Conservation (phyloP, 1,140 invertebrate genomes). For the Phortica variegata region DNA sequence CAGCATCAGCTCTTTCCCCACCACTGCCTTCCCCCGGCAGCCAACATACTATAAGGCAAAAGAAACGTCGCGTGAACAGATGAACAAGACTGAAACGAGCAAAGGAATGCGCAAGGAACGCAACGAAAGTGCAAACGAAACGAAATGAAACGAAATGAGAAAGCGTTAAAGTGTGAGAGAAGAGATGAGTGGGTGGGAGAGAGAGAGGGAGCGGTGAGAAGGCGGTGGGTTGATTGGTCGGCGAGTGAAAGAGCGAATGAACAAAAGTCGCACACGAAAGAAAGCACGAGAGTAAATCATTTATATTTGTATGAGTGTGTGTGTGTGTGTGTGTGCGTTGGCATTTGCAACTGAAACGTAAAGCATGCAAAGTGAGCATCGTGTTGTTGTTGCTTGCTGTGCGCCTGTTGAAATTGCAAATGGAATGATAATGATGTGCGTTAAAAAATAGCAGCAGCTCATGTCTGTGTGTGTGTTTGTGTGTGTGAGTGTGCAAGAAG, state of each 20-base stretch:
- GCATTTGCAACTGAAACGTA: not conserved
- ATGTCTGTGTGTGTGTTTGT: conserved; percentile 9
- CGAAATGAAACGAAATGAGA: too few species aligned
- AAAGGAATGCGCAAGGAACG: too few species aligned
- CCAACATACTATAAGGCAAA: too few species aligned
- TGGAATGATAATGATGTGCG: conserved; percentile 54
- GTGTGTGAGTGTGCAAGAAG: conserved; percentile 15
- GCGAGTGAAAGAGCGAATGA: too few species aligned
- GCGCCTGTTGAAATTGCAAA: conserved; percentile 50
- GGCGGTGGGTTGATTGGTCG: too few species aligned
- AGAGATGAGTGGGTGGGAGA: not conserved
- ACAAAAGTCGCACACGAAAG: too few species aligned
- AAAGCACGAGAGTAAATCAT: conserved; percentile 10
- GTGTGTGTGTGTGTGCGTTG: not conserved
- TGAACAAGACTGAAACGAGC: too few species aligned
- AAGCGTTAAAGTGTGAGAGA: conserved; percentile 6
- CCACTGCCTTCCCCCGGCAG: too few species aligned
- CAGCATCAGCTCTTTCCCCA: too few species aligned
- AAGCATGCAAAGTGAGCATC: too few species aligned
- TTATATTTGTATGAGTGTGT: conserved; percentile 1
- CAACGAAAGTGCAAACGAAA: too few species aligned
- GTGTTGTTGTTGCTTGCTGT: conserved; percentile 27
- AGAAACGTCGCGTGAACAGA: too few species aligned
- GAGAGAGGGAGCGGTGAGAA: conserved; percentile 5
- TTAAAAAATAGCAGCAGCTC: conserved; percentile 29